Percentiles rank a stretch among this genome's conserved stretches.
These are phyloP conservation scores for Pyrrhia umbra DNA, from an alignment of 2,888 invertebrate genomes.

Conservation along the genomic window DNA sequence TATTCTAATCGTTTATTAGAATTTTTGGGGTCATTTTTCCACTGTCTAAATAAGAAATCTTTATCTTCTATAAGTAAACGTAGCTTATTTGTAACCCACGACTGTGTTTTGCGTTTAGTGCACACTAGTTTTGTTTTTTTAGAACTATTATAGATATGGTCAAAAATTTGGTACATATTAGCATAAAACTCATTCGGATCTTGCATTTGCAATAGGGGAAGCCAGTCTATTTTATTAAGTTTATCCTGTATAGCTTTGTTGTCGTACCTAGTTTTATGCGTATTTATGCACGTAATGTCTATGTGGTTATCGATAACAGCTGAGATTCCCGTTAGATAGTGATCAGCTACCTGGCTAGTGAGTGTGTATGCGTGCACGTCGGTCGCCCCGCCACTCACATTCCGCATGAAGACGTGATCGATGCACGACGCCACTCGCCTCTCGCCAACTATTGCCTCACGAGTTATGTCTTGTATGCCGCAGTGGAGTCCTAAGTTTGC, in stretches of 20 bases:
- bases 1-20: background rate
- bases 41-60: slow-evolving; percentile 8
- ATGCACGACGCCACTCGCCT: too few species aligned
- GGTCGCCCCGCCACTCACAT: background rate
- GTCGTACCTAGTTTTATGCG: background rate
- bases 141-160: background rate
- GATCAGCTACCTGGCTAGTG: background rate
- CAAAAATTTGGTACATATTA: background rate
- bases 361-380: background rate
- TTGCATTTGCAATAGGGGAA: background rate
- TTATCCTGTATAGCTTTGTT: background rate
- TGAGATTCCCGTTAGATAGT: slow-evolving; percentile 7
- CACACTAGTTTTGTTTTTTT: background rate
- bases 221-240: background rate
- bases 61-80: slow-evolving; percentile 2
- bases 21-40: slow-evolving; percentile 16
- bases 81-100: slow-evolving; percentile 4
- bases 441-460: too few species aligned
- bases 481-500: too few species aligned
- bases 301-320: background rate
- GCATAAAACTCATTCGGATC: background rate
- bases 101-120: background rate
- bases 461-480: too few species aligned
- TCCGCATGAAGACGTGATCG: too few species aligned
- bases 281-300: background rate